Conservation (phyloP, 2,888 invertebrate genomes). For the Sesia apiformis region DNA sequence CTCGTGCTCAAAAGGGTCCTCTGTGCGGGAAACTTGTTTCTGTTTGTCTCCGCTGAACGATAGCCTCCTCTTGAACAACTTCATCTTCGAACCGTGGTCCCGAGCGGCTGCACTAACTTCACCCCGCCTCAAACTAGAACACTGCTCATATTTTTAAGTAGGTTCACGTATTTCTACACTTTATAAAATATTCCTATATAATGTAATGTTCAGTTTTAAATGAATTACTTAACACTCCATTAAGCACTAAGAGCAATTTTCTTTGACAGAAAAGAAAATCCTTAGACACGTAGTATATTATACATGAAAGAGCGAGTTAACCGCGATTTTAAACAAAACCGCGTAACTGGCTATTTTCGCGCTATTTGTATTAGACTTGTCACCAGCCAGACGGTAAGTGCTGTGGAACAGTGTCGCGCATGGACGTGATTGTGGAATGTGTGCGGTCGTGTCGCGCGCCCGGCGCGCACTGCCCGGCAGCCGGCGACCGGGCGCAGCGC, state of each 20-base stretch:
- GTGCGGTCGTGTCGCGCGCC: slow-evolving; percentile 59
- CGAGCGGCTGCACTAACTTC: slow-evolving; percentile 29
- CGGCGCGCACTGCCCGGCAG: slow-evolving; percentile 54
- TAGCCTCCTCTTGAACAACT: slow-evolving; percentile 69
- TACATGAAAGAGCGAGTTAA: slow-evolving; percentile 19
- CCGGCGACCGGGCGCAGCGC: slow-evolving; percentile 1
- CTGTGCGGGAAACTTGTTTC: slow-evolving; percentile 55
- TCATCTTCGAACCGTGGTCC: slow-evolving; percentile 44
- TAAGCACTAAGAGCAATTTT: too few species aligned
- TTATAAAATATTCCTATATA: too few species aligned
- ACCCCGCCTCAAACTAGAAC: slow-evolving; percentile 25
- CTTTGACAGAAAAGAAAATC: too few species aligned
- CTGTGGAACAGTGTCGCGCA: slow-evolving; percentile 17
- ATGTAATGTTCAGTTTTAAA: too few species aligned
- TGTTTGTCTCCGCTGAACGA: slow-evolving; percentile 68
- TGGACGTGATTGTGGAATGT: slow-evolving; percentile 20
- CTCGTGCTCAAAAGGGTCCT: slow-evolving; percentile 68
- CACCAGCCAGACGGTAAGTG: background rate
- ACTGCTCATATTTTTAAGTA: background rate
- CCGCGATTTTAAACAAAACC: slow-evolving; percentile 33
- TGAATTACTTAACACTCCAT: too few species aligned
- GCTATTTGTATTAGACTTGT: background rate
- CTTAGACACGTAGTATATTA: too few species aligned
- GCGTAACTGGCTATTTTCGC: slow-evolving; percentile 21
- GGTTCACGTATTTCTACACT: too few species aligned